These are phyloP conservation scores for Mormyrops boulengeri DNA, from an alignment of 2,797 vertebrate genomes.

Conservation along the genomic window DNA sequence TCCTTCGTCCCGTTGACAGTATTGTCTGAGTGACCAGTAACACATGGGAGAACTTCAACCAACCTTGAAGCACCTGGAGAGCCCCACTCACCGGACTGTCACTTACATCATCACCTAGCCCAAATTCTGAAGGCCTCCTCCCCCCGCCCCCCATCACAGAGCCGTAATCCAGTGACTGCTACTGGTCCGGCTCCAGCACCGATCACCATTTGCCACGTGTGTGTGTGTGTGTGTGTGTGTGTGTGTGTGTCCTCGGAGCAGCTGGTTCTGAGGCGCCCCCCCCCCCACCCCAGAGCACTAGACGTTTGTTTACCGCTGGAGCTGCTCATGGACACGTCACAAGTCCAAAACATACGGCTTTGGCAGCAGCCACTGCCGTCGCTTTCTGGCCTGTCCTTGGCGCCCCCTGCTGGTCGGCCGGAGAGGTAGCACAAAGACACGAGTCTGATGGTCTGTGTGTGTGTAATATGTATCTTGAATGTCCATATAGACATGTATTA, in stretches of 20 bases:
- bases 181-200: neutral
- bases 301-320: neutral
- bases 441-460: neutral
- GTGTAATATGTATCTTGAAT: neutral
- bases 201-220: neutral
- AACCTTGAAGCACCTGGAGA: neutral
- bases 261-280: neutral
- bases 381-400: neutral
- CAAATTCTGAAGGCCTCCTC: neutral
- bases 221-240: no score
- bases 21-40: slow-evolving; percentile 18
- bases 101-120: neutral
- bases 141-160: neutral
- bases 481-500: slow-evolving; percentile 4
- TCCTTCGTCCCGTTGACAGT: slow-evolving; percentile 3
- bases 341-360: neutral
- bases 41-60: neutral
- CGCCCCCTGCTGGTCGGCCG: neutral
- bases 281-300: neutral
- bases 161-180: neutral
- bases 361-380: neutral
- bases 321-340: neutral
- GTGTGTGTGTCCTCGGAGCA: neutral
- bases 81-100: neutral
- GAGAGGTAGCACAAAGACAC: neutral